Base-by-base conservation (phyloP, 2,797 vertebrate species). In the Lerista edwardsae region DNA sequence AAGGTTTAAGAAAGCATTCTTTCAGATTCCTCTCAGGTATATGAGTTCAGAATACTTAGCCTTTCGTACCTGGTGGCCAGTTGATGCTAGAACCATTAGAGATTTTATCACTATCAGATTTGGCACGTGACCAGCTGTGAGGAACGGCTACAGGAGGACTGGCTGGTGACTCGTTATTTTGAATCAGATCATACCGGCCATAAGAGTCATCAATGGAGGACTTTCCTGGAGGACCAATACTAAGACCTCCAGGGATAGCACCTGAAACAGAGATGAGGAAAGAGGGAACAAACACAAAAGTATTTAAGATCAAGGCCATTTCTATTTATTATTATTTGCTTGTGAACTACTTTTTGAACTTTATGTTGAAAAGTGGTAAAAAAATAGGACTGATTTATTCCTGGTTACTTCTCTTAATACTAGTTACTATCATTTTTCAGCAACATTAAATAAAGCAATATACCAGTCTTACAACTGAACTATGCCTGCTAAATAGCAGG, bases 61-160 rank as follows among this genome's bases (percentile, higher is more conserved):
- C 12, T 79, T 83, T 27, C 69, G 95, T 93, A 99, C 99, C 99
- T 96, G 98, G 98, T 90, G 99, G 99, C 98, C 98, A 99, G 97
- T 96, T 99, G 84, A 99, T 98, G 95, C 98, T 99, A 94, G 97
- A 98, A 91, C 98, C 98, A n/a, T 98, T 99, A 86, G 98, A 97
- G 92, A 99, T 97, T 95, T 99, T 99, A 89, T 99, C 98, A 87
- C 95, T 97, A 91, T 98, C 97, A 39, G 96, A 96, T 97, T 99
- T 99, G 96, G 97, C 97, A 95, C 97, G 98, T 91, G 98, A 97
- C 99, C 99, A 99, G 96, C 97, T 98, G 94, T 99, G 98, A 84
- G 97, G 97, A 92, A 96, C 96, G 90, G 98, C 96, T 93, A 97
- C 97, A 1, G 99, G 95, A 62, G 98, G 97, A 92, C 97, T 99